Conservation (phyloP, 2,113 vertebrate genomes). For the Antigone vipio region DNA sequence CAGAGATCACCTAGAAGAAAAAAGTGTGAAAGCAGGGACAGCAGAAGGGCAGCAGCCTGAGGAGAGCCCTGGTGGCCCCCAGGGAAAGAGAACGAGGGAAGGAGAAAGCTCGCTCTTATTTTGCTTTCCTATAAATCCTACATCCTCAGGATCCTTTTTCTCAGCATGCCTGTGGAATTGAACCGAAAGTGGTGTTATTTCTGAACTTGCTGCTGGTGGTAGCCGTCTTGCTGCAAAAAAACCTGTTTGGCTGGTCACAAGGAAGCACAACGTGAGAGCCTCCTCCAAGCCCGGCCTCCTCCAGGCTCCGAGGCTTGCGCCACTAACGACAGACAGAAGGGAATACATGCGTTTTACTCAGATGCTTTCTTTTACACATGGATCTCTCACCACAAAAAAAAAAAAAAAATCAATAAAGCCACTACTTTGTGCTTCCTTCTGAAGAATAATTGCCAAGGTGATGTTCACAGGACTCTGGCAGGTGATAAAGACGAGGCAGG, state of each 20-base stretch:
- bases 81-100: background rate
- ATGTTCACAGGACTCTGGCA: background rate
- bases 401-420: background rate
- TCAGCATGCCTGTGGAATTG: background rate
- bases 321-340: background rate
- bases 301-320: accelerated
- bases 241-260: background rate
- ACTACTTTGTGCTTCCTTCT: background rate
- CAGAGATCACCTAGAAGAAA: background rate
- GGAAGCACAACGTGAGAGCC: background rate
- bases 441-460: background rate
- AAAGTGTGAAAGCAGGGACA: background rate
- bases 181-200: background rate
- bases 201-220: background rate
- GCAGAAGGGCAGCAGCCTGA: background rate
- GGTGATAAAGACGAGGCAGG: background rate
- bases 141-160: background rate
- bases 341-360: background rate
- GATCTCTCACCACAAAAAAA: background rate
- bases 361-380: background rate
- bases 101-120: background rate
- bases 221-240: background rate
- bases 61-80: background rate
- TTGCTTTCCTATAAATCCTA: background rate
- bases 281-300: background rate